These are phyloP conservation scores for Synergus itoensis DNA, from an alignment of 2,888 invertebrate species.

Conservation along the genomic window DNA sequence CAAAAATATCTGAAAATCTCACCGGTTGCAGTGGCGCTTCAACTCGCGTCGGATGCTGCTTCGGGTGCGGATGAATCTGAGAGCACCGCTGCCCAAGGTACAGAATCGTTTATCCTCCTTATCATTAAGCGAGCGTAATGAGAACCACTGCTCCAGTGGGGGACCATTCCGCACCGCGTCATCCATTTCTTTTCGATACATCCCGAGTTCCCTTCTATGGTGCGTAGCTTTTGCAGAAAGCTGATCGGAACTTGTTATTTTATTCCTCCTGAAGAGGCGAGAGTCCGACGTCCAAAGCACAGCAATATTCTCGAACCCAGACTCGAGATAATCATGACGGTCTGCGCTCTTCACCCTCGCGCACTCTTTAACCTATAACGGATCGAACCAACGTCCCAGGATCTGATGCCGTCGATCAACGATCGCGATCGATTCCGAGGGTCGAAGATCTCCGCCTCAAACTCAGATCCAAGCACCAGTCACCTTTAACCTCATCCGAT, in stretches of 20 bases:
- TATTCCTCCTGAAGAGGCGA: conserved; percentile 12
- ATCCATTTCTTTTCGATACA: conserved; percentile 65
- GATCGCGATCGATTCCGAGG: conserved; percentile 49
- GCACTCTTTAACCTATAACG: conserved; percentile 69
- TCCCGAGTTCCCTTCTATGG: conserved; percentile 34
- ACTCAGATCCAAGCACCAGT: not conserved
- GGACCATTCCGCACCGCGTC: conserved; percentile 64
- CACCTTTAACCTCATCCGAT: not conserved
- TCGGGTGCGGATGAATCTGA: conserved; percentile 73
- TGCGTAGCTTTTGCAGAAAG: conserved; percentile 40
- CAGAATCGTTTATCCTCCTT: conserved; percentile 64
- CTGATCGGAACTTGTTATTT: conserved; percentile 15
- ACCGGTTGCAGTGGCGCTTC: conserved; percentile 73
- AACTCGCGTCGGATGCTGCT: conserved; percentile 71
- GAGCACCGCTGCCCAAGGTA: conserved; percentile 70
- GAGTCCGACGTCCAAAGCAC: conserved; percentile 44
- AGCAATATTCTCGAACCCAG: conserved; percentile 30
- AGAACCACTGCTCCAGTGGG: conserved; percentile 70
- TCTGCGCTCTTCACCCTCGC: conserved; percentile 54
- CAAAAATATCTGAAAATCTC: conserved; percentile 55
- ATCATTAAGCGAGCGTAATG: conserved; percentile 61
- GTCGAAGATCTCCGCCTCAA: conserved; percentile 29
- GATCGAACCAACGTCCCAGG: conserved; percentile 59
- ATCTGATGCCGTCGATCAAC: conserved; percentile 50
- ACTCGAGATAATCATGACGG: conserved; percentile 48